These are phyloP conservation scores for Anas platyrhynchos DNA, from an alignment of 2,113 vertebrate species.

Conservation along the genomic window DNA sequence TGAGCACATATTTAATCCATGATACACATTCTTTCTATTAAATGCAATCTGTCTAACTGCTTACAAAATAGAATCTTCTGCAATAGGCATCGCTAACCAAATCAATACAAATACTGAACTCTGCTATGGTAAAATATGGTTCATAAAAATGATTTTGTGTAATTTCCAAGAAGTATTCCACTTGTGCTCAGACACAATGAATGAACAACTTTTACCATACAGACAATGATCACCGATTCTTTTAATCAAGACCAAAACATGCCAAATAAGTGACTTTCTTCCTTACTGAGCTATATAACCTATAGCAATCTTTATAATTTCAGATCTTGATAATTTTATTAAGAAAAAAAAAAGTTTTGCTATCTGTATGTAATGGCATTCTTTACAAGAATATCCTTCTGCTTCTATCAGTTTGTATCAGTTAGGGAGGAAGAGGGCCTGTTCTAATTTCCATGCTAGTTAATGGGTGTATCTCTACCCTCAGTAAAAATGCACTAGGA, in stretches of 20 bases:
- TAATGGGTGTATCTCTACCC: background rate
- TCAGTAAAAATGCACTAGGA: background rate
- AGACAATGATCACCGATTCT: background rate
- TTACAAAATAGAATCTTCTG: slow-evolving; percentile 50
- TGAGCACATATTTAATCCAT: slow-evolving; percentile 67
- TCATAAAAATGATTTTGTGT: slow-evolving; percentile 13
- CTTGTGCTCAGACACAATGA: slow-evolving; percentile 6
- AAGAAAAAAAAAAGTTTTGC: background rate
- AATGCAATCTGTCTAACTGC: slow-evolving; percentile 60
- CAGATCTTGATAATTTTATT: background rate
- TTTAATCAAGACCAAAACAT: slow-evolving; percentile 16
- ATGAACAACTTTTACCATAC: background rate
- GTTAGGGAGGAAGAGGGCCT: background rate
- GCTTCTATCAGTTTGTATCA: background rate
- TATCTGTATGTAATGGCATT: background rate
- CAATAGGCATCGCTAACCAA: slow-evolving; percentile 50
- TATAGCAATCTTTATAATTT: background rate
- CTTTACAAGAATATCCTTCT: background rate
- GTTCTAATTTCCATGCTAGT: background rate
- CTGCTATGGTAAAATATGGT: slow-evolving; percentile 6
- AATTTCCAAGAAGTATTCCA: slow-evolving; percentile 13
- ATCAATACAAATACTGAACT: slow-evolving; percentile 67
- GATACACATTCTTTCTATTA: slow-evolving; percentile 63
- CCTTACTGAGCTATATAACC: background rate
- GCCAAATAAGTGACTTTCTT: background rate